Evolutionary conservation across 1,140 invertebrate genomes (phyloP), one percentile per base, ranked within the genome.

Genomic region (Euwallacea fornicatus): DNA sequence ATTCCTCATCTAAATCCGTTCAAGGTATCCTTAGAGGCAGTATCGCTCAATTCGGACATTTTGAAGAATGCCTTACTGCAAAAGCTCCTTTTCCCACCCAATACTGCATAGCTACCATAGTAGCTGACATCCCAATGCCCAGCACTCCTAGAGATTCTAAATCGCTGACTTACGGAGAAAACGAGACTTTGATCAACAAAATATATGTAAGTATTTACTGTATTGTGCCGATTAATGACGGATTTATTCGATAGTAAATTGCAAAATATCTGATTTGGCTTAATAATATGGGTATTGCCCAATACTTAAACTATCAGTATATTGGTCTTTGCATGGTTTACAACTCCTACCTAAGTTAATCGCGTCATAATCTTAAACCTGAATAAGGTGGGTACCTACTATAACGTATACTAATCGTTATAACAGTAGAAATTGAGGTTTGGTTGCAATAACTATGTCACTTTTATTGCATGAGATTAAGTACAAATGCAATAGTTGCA

Each of bases 21-120:
- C 81, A 83, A 50, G 87, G 87, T 4, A 73, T 87, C 6, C 74
- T 88, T 0, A 83, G 80, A 21, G 87, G 85, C 0, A 85, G 84
- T 60, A 82, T 82, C 0, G 86, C 83, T 73, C 84, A 88, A 41
- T 80, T 89, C 7, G 87, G 87, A 0, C 87, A 88, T 75, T 88
- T 85, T 73, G 86, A 89, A 71, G 85, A 89, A 74, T 88, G 87
- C 58, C 76, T 88, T 9, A 72, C 77, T 7, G 81, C 79, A 1
- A 78, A 84, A 33, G 76, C 79, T 6, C 83, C 82, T 2, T 80
- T 86, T 42, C 78, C 78, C 10, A 82, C 82, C 0, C 84, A 86
- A 75, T 86, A 86, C 75, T 87, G 85, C 73, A 72, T 86, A 7
- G 82, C 83, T 4, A 82, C 84, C 9, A 78, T 85, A 33, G 8